These are phyloP conservation scores for Dynastes hyllus DNA, from an alignment of 2,888 invertebrate species.

Conservation along the genomic window DNA sequence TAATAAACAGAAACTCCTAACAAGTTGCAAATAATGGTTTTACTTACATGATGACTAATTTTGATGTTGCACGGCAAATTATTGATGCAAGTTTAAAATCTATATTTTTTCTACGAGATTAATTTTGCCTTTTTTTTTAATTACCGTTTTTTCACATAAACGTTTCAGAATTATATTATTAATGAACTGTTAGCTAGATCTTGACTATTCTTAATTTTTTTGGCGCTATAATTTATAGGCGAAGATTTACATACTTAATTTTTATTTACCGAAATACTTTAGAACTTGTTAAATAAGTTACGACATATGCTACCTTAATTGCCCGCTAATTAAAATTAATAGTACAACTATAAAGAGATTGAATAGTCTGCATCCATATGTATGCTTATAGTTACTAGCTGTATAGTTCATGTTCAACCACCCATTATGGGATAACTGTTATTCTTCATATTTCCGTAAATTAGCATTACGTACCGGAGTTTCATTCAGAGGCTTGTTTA, in stretches of 20 bases:
- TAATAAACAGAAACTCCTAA: too few relatives aligned
- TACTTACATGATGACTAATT: too few relatives aligned
- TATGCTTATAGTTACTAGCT: conserved; percentile 7
- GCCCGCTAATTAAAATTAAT: conserved; percentile 7
- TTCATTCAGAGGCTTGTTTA: not conserved
- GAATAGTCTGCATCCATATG: conserved; percentile 3
- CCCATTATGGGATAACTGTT: conserved; percentile 10
- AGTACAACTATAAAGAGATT: not conserved
- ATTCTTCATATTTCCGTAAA: conserved; percentile 22
- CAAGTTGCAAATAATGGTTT: too few relatives aligned
- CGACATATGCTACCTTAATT: conserved; percentile 2
- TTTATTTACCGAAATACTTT: conserved; percentile 4
- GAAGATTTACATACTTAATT: too few relatives aligned
- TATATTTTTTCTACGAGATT: too few relatives aligned
- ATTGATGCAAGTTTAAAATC: too few relatives aligned
- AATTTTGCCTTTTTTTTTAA: not conserved
- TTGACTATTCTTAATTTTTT: too few relatives aligned
- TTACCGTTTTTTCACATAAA: not conserved
- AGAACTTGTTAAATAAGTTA: not conserved
- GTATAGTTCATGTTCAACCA: conserved; percentile 6
- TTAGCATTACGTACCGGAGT: not conserved
- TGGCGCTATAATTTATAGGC: too few relatives aligned
- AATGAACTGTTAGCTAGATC: not conserved
- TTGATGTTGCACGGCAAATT: too few relatives aligned
- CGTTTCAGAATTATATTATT: not conserved